These are phyloP conservation scores for Triplophysa dalaica DNA, from an alignment of 2,113 vertebrate genomes.

Conservation along the genomic window DNA sequence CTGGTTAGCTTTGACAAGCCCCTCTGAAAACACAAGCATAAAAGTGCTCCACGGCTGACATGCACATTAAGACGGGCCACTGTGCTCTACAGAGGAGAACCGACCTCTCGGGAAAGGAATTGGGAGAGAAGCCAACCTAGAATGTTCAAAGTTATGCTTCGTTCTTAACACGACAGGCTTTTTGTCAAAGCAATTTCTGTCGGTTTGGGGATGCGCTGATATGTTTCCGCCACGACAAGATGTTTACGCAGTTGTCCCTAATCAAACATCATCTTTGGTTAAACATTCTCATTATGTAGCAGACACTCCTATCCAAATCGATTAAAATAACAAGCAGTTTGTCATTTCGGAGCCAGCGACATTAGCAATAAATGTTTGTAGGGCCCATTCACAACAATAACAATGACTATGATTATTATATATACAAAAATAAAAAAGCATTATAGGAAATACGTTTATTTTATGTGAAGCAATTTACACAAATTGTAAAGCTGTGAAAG, in stretches of 20 bases:
- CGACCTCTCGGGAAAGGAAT: slow-evolving; percentile 17
- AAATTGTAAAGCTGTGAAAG: too few species aligned
- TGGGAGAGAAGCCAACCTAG: background rate
- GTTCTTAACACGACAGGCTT: background rate
- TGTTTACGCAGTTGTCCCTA: background rate
- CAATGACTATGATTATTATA: too few species aligned
- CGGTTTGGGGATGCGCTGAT: background rate
- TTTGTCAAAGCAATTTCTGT: slow-evolving; percentile 13
- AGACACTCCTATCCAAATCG: background rate
- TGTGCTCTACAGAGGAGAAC: slow-evolving; percentile 41
- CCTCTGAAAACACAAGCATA: slow-evolving; percentile 59
- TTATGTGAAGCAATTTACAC: too few species aligned
- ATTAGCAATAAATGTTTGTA: too few species aligned
- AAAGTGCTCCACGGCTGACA: slow-evolving; percentile 48
- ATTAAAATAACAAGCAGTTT: background rate
- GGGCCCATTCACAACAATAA: too few species aligned
- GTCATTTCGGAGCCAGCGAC: too few species aligned
- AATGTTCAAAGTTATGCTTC: slow-evolving; percentile 11
- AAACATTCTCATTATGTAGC: slow-evolving; percentile 3
- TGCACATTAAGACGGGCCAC: slow-evolving; percentile 40
- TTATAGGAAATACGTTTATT: too few species aligned
- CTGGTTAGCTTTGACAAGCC: slow-evolving; percentile 57
- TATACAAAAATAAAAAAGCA: too few species aligned
- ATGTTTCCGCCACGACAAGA: background rate
- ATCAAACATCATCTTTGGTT: slow-evolving; percentile 22